Conservation (phyloP, 2,888 invertebrate genomes). For the Drosophila greeni region DNA sequence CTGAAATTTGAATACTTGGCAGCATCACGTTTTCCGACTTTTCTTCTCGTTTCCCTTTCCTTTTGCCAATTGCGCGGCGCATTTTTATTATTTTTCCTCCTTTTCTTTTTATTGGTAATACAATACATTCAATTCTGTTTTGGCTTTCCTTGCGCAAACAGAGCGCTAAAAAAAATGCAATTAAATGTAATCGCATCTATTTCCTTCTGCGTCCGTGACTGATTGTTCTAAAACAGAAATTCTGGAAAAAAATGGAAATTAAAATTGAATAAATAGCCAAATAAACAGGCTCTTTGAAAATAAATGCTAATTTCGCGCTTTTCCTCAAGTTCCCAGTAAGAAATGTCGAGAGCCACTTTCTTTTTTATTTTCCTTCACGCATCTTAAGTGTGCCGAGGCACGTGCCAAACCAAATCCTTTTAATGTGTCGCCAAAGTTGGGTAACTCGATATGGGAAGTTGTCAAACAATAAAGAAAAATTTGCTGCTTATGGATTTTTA, state of each 20-base stretch:
- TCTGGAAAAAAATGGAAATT: constrained; percentile 43
- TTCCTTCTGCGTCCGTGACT: constrained; percentile 60
- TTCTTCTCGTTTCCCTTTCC: constrained; percentile 14
- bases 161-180: constrained; percentile 66
- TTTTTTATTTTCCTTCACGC: constrained; percentile 29
- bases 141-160: constrained; percentile 27
- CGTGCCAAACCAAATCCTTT: constrained; percentile 68
- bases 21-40: constrained; percentile 63
- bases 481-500: constrained; percentile 1
- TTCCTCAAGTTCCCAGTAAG: constrained; percentile 47
- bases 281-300: constrained; percentile 65
- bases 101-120: constrained; percentile 50
- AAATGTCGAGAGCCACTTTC: constrained; percentile 20
- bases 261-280: constrained; percentile 70
- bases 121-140: constrained; percentile 52
- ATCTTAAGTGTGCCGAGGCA: constrained; percentile 39
- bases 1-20: constrained; percentile 67
- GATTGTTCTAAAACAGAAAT: constrained; percentile 47
- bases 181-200: constrained; percentile 77
- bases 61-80: constrained; percentile 43
- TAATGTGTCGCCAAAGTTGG: constrained; percentile 67
- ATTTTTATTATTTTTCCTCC: constrained; percentile 53
- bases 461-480: constrained; percentile 5
- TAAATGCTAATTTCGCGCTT: constrained; percentile 64
- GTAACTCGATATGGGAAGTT: constrained; percentile 41